Conservation (phyloP, 2,888 invertebrate genomes). For the Calliphora vomitoria region DNA sequence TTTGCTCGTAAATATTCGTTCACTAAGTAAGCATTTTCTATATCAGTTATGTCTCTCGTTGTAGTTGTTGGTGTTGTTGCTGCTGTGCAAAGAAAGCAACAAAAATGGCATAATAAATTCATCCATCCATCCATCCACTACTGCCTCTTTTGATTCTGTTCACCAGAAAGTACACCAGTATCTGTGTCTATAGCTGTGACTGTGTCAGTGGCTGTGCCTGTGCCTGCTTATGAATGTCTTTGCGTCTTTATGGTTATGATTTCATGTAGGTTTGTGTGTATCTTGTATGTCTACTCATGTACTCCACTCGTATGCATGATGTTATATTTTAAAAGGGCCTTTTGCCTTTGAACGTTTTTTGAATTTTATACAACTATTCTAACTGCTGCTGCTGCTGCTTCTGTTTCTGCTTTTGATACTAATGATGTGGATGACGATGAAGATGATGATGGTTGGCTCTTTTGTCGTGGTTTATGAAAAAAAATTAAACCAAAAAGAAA, state of each 20-base stretch:
- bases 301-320: no score
- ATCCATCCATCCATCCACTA: conserved; percentile 56
- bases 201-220: conserved; percentile 3
- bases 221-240: neutral
- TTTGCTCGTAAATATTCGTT: conserved; percentile 45
- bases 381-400: conserved; percentile 37
- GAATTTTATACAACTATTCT: conserved; percentile 35
- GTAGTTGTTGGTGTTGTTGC: conserved; percentile 1
- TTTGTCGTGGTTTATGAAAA: conserved; percentile 53
- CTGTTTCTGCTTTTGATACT: conserved; percentile 44
- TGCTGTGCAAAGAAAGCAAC: conserved; percentile 54
- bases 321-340: conserved; percentile 34
- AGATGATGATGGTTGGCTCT: conserved; percentile 43
- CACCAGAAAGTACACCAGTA: conserved; percentile 10
- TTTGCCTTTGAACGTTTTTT: conserved; percentile 57
- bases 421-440: conserved; percentile 43
- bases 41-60: conserved; percentile 41
- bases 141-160: conserved; percentile 53
- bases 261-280: neutral
- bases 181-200: conserved; percentile 37
- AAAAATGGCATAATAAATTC: conserved; percentile 55
- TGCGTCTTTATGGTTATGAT: neutral
- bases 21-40: conserved; percentile 34
- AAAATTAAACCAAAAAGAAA: neutral
- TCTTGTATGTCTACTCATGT: conserved; percentile 2